A percentile compares a stretch with the other conserved stretches of the same genome.
Conservation (phyloP, 2,113 vertebrate species). For the Felis catus region DNA sequence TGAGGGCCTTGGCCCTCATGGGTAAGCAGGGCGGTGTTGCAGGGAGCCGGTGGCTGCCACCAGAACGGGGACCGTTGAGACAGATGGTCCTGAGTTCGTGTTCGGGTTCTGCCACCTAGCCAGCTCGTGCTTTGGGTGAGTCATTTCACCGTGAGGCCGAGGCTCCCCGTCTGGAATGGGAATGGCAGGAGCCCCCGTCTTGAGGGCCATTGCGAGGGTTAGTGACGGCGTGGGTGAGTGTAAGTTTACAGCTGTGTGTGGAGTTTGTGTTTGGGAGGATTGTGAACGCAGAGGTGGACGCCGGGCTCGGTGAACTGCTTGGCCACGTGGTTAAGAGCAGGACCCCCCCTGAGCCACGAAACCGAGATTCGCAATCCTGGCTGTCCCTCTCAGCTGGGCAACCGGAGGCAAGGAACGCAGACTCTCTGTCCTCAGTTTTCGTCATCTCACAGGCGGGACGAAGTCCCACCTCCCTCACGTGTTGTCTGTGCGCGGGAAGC, state of each 20-base stretch:
- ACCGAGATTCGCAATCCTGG: fast-evolving
- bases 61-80: neutral
- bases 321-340: neutral
- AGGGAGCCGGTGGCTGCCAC: fast-evolving
- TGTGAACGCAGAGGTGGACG: fast-evolving
- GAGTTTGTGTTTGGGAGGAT: fast-evolving
- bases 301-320: fast-evolving
- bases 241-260: fast-evolving
- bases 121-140: neutral
- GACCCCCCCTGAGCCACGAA: neutral
- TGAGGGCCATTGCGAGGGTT: fast-evolving
- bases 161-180: neutral
- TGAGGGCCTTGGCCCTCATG: neutral
- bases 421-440: neutral
- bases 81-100: neutral
- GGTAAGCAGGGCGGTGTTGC: neutral
- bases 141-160: neutral
- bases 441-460: neutral
- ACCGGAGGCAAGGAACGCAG: neutral
- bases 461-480: fast-evolving
- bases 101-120: fast-evolving
- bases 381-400: neutral
- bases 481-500: neutral
- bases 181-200: fast-evolving
- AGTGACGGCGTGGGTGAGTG: fast-evolving